Base-by-base conservation (phyloP, 2,888 invertebrate genomes). In the Idaea dimidiata region DNA sequence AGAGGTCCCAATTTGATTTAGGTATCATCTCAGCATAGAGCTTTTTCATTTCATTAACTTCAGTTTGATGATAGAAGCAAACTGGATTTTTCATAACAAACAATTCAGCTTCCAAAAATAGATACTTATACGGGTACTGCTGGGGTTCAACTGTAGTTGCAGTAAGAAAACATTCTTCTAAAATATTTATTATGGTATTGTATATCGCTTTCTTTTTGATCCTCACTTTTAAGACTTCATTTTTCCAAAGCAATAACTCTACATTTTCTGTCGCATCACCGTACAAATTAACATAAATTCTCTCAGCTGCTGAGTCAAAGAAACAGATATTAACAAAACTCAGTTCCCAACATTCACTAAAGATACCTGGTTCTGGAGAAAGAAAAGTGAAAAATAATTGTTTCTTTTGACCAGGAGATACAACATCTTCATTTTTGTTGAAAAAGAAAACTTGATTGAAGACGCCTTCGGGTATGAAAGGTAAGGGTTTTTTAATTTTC, bases 371-470 rank as follows among this genome's bases (percentile, higher is more conserved):
- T 18, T 72, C 74, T 6, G 82, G 78, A 1, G 92, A 85, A 58
- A 89, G 72, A 71, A 94, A 94, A 68, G 92, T 93, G 43, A 94
- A 84, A 16, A 73, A 80, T 57, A 94, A 71, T 33, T 86, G 70
- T 56, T 84, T 84, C 3, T 73, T 82, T 70, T 93, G 89, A 0
- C 93, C 93, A 0, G 94, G 94, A 0, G 88, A 78, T 56, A 95
- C 66, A 0, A 93, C 76, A 17, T 91, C 86, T 75, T 93, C 93
- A 67, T 93, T 94, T 79, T 94, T 94, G 63, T 94, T 90, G 65
- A 94, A 94, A 74, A 88, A 94, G 73, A 94, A 95, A 0, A 85
- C 84, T 75, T 87, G 91, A 56, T 81, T 84, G 61, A 75, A 79
- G 43, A 68, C 70, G 57, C 80, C 81, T 63, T 87, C 86, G 4